Evolutionary conservation across 2,888 invertebrate genomes (phyloP).

Genomic region (Mechanitis messenoides): DNA sequence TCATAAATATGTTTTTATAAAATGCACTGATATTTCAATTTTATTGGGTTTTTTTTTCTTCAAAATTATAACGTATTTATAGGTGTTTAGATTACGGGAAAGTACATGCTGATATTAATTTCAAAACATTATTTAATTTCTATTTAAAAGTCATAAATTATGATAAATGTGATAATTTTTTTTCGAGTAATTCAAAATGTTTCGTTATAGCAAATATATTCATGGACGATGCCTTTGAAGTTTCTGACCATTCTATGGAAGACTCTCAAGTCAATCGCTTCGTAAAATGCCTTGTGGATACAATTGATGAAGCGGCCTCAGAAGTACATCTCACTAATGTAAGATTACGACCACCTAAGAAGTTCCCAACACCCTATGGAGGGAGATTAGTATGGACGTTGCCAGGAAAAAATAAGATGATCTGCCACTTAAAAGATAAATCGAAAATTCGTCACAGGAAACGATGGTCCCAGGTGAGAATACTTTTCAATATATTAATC

Average conservation of each 20-base stretch:
- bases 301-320: slow-evolving; percentile 85
- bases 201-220: slow-evolving; percentile 81
- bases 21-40: no score
- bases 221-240: slow-evolving; percentile 89
- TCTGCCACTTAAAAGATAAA: slow-evolving; percentile 93
- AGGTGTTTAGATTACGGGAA: not conserved
- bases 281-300: slow-evolving; percentile 83
- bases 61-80: no score
- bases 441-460: slow-evolving; percentile 91
- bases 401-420: slow-evolving; percentile 89
- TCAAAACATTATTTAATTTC: no score
- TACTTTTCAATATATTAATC: no score
- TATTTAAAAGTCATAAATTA: not conserved
- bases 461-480: slow-evolving; percentile 89
- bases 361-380: slow-evolving; percentile 90
- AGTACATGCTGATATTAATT: not conserved
- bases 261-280: slow-evolving; percentile 88
- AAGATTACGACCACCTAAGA: slow-evolving; percentile 80
- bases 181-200: not conserved
- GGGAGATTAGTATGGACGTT: slow-evolving; percentile 89
- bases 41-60: no score
- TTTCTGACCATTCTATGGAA: slow-evolving; percentile 77
- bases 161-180: not conserved
- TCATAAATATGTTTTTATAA: no score
- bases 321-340: slow-evolving; percentile 82